These are phyloP conservation scores for Harpagifer antarcticus DNA, from an alignment of 2,797 vertebrate species.

Conservation along the genomic window DNA sequence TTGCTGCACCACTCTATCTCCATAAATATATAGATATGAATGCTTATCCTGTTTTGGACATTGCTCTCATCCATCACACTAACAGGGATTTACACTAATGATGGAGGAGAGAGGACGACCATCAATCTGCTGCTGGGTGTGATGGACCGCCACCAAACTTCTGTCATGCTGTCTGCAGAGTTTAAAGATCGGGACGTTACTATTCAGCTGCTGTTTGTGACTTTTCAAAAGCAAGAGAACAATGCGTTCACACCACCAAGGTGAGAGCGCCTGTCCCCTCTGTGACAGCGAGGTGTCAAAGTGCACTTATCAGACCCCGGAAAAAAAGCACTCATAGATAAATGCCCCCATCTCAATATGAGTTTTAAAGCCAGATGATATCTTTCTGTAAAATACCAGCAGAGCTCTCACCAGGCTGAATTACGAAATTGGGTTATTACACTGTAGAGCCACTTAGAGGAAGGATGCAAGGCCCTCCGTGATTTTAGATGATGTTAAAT, in stretches of 20 bases:
- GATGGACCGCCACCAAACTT: not conserved
- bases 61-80: slow-evolving; percentile 27
- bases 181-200: not conserved
- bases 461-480: not conserved
- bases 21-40: too few relatives aligned
- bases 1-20: not conserved
- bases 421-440: slow-evolving; percentile 32
- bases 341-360: not conserved
- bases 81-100: slow-evolving; percentile 30
- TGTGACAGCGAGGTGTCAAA: not conserved
- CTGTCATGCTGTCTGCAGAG: not conserved
- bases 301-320: not conserved
- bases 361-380: not conserved
- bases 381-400: slow-evolving; percentile 13
- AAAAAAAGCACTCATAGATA: slow-evolving; percentile 16
- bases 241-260: not conserved
- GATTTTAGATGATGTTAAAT: slow-evolving; percentile 38
- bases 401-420: slow-evolving; percentile 36
- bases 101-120: not conserved
- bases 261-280: slow-evolving; percentile 1
- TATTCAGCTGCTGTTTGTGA: slow-evolving; percentile 24
- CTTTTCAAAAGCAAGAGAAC: slow-evolving; percentile 6
- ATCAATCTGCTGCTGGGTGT: slow-evolving; percentile 42
- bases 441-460: not conserved
- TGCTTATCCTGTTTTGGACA: slow-evolving; percentile 1